Evolutionary conservation across 2,888 invertebrate genomes (phyloP), one percentile per base, ranked within the genome.

Genomic region (Lasioglossum leucozonium): DNA sequence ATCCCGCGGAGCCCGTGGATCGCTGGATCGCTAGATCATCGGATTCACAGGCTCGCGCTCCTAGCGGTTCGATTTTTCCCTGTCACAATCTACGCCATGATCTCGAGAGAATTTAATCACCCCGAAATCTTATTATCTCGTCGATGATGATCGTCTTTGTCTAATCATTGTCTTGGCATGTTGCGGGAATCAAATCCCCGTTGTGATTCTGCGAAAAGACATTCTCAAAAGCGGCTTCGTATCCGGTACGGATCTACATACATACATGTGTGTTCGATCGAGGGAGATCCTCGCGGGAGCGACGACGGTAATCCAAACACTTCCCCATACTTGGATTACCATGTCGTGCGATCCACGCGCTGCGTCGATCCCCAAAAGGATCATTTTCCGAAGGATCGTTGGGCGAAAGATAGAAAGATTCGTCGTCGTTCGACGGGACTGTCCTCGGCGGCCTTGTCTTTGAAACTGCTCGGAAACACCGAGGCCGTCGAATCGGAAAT

Each of bases 261-360:
- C 40, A 13, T 44, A 42, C 44, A 4, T 4, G 16, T 62, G 18
- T 34, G 18, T 65, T 16, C 62, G 65, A 47, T 72, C 30, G 22
- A 37, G 78, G 58, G 55, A 58, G 42, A 40, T 34, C 67, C 47
- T 34, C 18, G 55, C 75, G 37, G 42, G 76, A 86, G 76, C 80
- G 75, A 76, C 16, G 40, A 69, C 22, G 87, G 88, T 91, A 91
- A 92, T 92, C 91, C 93, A 89, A 92, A 92, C 90, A 93, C 93
- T 93, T 93, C 93, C 93, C 93, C 93, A 93, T 93, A 91, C 91
- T 91, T 92, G 93, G 91, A 92, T 90, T 91, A 93, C 89, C 87
- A n/a, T 37, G n/a, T 37, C 67, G 37, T 40, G 10, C 67, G 67
- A 22, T 40, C 67, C 67, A 22, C 67, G 37, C 37, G 37, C 37